Percentiles rank a stretch among this genome's conserved stretches.
These are phyloP conservation scores for Alauda arvensis DNA, from an alignment of 2,797 vertebrate species.

Conservation along the genomic window DNA sequence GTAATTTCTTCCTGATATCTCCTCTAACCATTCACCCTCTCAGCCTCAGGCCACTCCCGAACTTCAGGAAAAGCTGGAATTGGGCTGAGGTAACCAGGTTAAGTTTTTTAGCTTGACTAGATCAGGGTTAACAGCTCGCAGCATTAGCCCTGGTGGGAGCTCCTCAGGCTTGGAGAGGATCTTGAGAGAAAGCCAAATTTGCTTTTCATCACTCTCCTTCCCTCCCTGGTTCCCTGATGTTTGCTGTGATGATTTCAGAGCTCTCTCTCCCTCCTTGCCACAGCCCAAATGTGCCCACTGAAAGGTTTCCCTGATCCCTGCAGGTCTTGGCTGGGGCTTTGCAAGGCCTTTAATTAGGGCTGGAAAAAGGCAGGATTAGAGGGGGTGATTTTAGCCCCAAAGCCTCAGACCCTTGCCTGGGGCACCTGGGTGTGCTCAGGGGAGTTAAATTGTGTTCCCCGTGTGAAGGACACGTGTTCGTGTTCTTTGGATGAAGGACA, in stretches of 20 bases:
- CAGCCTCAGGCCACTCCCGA: not conserved
- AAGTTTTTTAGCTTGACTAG: not conserved
- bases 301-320: not conserved
- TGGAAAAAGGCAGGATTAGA: not conserved
- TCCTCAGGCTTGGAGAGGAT: not conserved
- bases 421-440: not conserved
- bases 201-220: not conserved
- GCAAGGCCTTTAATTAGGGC: not conserved
- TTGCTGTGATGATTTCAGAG: not conserved
- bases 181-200: not conserved
- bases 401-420: not conserved
- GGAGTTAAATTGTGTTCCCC: not conserved
- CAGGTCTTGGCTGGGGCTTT: not conserved
- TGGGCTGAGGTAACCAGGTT: not conserved
- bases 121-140: not conserved
- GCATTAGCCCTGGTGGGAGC: too few relatives aligned
- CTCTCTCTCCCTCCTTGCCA: not conserved
- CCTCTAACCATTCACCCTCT: not conserved
- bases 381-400: not conserved
- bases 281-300: not conserved
- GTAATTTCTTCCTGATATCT: not conserved
- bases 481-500: not conserved
- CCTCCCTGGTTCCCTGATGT: not conserved
- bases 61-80: not conserved
- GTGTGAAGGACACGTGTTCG: rapidly evolving